phyloP scores from a whole-genome alignment of 2,113 vertebrate genomes.

The Cyrtonyx montezumae region DNA sequence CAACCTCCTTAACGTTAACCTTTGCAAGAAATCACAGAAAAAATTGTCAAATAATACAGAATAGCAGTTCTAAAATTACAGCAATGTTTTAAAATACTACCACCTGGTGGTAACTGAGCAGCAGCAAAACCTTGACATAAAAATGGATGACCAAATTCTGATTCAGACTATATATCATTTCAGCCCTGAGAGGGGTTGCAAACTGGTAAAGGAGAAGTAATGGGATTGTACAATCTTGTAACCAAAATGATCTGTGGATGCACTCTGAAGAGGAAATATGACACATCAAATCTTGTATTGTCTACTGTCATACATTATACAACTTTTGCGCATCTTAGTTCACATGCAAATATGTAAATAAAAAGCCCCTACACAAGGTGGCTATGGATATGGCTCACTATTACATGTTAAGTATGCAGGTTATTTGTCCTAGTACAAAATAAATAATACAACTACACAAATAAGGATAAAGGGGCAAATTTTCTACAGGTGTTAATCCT shows the following conservation, averaged over 20 bases:
- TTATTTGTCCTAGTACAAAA: background rate
- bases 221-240: background rate
- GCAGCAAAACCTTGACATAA: background rate
- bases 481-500: background rate
- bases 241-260: background rate
- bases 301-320: background rate
- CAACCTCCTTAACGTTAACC: constrained; percentile 10
- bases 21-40: constrained; percentile 6
- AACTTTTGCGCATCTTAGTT: background rate
- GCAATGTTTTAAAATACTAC: constrained; percentile 68
- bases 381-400: background rate
- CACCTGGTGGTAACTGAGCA: constrained; percentile 55
- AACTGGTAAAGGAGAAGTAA: background rate
- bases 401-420: background rate
- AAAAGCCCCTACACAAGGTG: background rate
- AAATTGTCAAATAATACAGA: background rate
- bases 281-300: accelerated
- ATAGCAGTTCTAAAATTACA: background rate
- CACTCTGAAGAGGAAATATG: accelerated
- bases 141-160: background rate
- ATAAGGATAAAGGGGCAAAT: background rate
- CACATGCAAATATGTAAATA: accelerated
- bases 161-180: background rate
- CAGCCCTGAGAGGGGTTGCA: background rate
- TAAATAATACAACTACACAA: background rate